Evolutionary conservation across 2,797 vertebrate species (phyloP), one percentile per base, ranked within the genome.

Genomic region (Iguana delicatissima): DNA sequence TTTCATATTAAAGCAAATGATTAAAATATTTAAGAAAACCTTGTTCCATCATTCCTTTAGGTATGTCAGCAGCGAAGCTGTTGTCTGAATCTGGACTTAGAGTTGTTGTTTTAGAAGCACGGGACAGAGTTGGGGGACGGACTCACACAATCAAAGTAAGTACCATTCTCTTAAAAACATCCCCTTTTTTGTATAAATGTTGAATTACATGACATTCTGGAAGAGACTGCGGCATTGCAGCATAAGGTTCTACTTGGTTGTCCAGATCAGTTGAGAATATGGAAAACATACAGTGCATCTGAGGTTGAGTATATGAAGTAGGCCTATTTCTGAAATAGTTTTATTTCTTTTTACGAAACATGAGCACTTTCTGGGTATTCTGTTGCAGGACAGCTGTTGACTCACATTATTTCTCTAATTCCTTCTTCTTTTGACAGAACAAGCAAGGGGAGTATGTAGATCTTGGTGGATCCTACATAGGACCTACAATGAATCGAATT

Each of bases 51-150:
- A 94, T 93, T 83, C 35, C 84, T 92, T 4, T 91, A 98, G 98
- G 98, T 81, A 94, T 98, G 92, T 97, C 97, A 0, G 98, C 98
- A 16, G 98, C 98, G 88, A 98, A 98, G 67, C 95, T 98, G 67
- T 95, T 98, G 26, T 92, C 90, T 38, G 97, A 98, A 91, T 93
- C 95, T 94, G 97, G 96, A 42, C 52, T 97, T 92, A 97, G 16
- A 0, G 97, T 98, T 94, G 94, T 98, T 91, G 97, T 98, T 86
- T 96, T 98, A 74, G 98, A 98, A 90, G 98, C 98, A 29, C 96
- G 96, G 64, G 85, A 98, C 92, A 95, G 98, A 95, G 98, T 98
- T 89, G 98, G 98, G 87, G 98, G 98, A 94, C 97, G 98, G 94
- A 98, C 98, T n/a, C 96, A 97, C 85, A 98, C 98, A 13, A 73